Evolutionary conservation across 2,797 vertebrate genomes (phyloP), one percentile per base, ranked within the genome.

Genomic region (Coendou prehensilis): DNA sequence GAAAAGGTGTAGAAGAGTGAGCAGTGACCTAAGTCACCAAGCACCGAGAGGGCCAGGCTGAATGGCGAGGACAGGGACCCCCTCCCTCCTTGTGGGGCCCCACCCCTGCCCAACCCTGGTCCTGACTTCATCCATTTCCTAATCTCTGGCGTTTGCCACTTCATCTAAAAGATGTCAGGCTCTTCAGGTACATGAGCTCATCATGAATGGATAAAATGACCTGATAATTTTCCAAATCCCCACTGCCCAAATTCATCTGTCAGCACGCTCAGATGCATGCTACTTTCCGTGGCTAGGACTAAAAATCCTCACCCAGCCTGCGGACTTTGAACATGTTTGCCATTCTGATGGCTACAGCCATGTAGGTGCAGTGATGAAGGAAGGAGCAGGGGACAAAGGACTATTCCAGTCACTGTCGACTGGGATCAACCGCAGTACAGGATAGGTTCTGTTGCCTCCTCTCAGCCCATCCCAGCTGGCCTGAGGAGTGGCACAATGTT

Each of bases 1-100:
- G 67, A 91, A 94, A 95, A 91, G 26, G 52, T 57, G 33, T 11
- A 9, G 83, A 94, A 56, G 52, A 69, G 26, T 67, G 30, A 89
- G 11, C 45, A 71, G 75, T 94, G 67, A 83, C 63, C 45, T 69
- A 69, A 81, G 30, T 45, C 45, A 81, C 7, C 56, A 67, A 63
- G 18, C 82, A 54, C 93, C 18, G 59, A 75, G 78, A 67, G 26
- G 75, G 73, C 20, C 33, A 14, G 59, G 45, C 22, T 69, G 18
- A 64, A 76, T 37, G 37, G 82, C 41, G 2, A 4, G 52, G 9
- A 45, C 15, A 45, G 17, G 59, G 63, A 80, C 22, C 50, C 33
- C 28, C n/a, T 33, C 22, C 41, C 71, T 73, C 75, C 71, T 20
- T 3, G 15, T 4, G 26, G 9, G 59, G 41, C 61, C 63, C 47